Percentiles rank a stretch among this genome's conserved stretches.
Conservation (phyloP, 2,113 vertebrate species). For the Mungos mungo region DNA sequence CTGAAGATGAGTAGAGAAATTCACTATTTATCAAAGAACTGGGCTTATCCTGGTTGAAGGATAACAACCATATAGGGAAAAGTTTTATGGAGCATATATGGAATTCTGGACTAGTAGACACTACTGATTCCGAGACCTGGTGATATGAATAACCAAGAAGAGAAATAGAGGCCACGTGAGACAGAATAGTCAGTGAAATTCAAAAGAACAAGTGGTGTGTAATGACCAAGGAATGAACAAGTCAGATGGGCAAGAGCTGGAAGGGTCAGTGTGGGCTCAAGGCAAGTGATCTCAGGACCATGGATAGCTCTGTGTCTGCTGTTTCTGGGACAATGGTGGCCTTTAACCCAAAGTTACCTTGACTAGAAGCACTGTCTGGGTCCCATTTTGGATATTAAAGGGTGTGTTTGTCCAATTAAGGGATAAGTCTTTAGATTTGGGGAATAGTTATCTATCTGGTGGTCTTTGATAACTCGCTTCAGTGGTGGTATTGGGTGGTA, state of each 20-base stretch:
- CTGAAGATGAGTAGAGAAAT: not conserved
- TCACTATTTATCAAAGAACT: not conserved
- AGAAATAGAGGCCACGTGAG: not conserved
- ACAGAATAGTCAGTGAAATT: not conserved
- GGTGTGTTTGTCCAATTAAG: not conserved
- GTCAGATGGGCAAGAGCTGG: not conserved
- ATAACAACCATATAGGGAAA: not conserved
- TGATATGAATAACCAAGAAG: not conserved
- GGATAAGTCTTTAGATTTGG: not conserved
- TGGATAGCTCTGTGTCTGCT: conserved; percentile 68
- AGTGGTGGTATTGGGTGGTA: not conserved
- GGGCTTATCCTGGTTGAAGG: not conserved
- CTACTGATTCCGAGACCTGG: not conserved
- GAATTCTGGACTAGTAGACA: not conserved
- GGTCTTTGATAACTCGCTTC: not conserved
- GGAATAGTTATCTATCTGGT: not conserved
- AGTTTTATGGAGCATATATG: not conserved
- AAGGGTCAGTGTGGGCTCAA: not conserved
- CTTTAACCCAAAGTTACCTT: not conserved
- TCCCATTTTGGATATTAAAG: not conserved
- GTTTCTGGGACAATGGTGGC: not conserved
- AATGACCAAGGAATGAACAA: not conserved
- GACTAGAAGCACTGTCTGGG: not conserved
- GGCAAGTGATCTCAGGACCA: conserved; percentile 66
- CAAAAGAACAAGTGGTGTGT: not conserved